Conservation (phyloP, 2,797 vertebrate species). For the Lepus townsendii region DNA sequence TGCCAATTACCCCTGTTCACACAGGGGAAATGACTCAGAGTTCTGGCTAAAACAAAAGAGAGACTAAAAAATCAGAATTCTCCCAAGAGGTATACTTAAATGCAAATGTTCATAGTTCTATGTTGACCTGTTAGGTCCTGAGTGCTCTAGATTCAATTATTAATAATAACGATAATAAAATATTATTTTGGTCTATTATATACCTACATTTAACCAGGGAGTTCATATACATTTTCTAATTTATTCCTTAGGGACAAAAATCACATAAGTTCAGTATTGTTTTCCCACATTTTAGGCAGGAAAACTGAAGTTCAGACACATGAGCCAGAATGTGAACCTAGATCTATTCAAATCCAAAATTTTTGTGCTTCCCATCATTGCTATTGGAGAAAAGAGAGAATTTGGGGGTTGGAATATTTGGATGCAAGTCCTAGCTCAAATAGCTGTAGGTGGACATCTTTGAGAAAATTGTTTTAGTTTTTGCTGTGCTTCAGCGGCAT, state of each 20-base stretch:
- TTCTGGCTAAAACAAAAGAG: neutral
- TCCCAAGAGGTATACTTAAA: conserved; percentile 2
- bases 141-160: neutral
- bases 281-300: conserved; percentile 34
- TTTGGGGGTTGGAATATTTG: neutral
- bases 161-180: conserved; percentile 36
- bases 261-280: neutral
- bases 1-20: conserved; percentile 22
- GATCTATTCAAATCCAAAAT: neutral
- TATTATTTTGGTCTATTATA: neutral
- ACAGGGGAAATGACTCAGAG: neutral
- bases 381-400: neutral
- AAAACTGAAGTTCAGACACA: conserved; percentile 3
- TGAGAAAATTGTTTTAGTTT: conserved; percentile 38
- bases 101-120: neutral
- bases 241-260: neutral
- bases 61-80: conserved; percentile 43
- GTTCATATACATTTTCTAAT: neutral
- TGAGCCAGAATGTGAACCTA: neutral
- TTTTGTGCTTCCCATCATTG: neutral
- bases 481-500: neutral
- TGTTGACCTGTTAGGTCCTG: neutral
- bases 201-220: neutral
- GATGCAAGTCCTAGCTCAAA: neutral
- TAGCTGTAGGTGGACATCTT: neutral